A percentile compares a stretch with the other conserved stretches of the same genome.
These are phyloP conservation scores for Ariopsis seemanni DNA, from an alignment of 2,113 vertebrate genomes.

Conservation along the genomic window DNA sequence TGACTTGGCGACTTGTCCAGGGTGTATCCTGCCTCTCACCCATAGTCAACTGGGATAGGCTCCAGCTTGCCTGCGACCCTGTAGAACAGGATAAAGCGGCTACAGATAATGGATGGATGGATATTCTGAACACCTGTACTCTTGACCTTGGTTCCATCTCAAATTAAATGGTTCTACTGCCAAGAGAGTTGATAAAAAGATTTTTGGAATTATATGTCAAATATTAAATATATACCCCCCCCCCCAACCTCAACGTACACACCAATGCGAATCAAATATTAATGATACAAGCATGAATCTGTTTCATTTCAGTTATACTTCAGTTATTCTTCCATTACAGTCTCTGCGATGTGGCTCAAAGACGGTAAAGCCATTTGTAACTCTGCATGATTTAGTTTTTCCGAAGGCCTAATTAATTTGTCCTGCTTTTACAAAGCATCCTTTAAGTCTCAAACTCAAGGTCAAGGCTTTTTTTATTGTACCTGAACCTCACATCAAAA, in stretches of 20 bases:
- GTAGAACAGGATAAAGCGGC: too few species aligned
- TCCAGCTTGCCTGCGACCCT: too few species aligned
- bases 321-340: neutral
- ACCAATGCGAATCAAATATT: neutral
- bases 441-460: slow-evolving; percentile 11
- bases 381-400: neutral
- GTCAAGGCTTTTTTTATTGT: neutral
- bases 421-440: neutral
- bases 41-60: too few species aligned
- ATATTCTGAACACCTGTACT: neutral
- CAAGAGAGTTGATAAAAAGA: neutral
- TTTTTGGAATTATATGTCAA: neutral
- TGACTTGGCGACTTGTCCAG: too few species aligned
- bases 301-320: neutral
- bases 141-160: neutral
- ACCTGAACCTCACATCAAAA: neutral
- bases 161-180: neutral
- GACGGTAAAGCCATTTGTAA: neutral
- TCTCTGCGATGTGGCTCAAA: neutral
- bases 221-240: too few species aligned
- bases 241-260: neutral
- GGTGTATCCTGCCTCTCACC: too few species aligned
- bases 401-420: neutral
- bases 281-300: neutral
- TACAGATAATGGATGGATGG: too few species aligned